These are phyloP conservation scores for Pogonomyrmex barbatus DNA, from an alignment of 1,140 invertebrate species.

Conservation along the genomic window DNA sequence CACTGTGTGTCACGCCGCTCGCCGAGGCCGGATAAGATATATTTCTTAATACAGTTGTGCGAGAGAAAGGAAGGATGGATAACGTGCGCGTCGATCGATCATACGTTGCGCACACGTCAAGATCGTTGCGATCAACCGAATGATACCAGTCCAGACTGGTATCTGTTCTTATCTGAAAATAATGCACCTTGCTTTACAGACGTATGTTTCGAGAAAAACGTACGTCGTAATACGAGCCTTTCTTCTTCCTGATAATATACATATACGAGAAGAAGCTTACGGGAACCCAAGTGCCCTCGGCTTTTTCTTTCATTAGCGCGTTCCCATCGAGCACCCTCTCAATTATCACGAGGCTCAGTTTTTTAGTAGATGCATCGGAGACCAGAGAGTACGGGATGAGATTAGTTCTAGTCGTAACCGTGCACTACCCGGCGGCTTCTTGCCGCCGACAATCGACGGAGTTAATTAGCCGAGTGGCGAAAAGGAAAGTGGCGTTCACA, in stretches of 20 bases:
- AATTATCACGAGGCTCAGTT: conserved; percentile 66
- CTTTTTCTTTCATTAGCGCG: conserved; percentile 44
- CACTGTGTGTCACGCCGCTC: conserved; percentile 30
- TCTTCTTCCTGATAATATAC: neutral
- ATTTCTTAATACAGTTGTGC: conserved; percentile 48
- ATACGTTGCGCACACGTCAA: conserved; percentile 9
- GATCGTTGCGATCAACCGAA: conserved; percentile 22
- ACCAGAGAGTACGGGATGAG: conserved; percentile 17
- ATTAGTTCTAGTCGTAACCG: conserved; percentile 73
- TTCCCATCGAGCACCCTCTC: conserved; percentile 29
- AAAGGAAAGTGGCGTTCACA: conserved; percentile 42
- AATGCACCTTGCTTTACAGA: neutral
- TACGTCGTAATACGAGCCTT: neutral
- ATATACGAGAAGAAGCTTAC: neutral
- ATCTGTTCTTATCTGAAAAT: conserved; percentile 19
- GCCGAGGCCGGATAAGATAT: conserved; percentile 14
- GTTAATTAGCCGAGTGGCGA: conserved; percentile 72
- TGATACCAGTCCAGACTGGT: neutral
- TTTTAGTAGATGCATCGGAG: conserved; percentile 38
- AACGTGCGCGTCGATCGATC: conserved; percentile 43
- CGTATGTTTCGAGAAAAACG: neutral
- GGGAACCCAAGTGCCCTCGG: neutral
- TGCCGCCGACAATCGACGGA: conserved; percentile 70
- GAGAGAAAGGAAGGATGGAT: neutral
- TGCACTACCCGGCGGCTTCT: conserved; percentile 51